phyloP scores from a whole-genome alignment of 2,888 invertebrate genomes.

The Netelia inedita region DNA sequence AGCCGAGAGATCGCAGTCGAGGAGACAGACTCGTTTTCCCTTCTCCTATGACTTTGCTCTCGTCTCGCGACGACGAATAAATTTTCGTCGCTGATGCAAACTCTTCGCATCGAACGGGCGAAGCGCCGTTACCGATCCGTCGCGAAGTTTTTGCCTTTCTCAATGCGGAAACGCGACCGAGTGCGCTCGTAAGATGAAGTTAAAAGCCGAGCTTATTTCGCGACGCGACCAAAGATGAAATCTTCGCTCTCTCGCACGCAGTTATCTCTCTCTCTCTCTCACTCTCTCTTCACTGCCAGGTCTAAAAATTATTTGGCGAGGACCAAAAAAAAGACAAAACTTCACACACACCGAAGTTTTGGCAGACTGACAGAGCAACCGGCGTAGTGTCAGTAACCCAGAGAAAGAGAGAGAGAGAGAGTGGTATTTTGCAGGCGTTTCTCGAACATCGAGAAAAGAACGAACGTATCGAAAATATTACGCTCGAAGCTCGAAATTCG shows the following conservation, averaged over 20 bases:
- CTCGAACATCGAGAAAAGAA: background rate
- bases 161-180: conserved; percentile 11
- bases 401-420: conserved; percentile 11
- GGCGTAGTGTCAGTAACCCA: conserved; percentile 63
- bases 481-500: too few species aligned
- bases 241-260: too few species aligned
- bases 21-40: background rate
- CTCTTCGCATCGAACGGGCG: background rate
- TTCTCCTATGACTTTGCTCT: conserved; percentile 17
- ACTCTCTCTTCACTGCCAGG: conserved; percentile 31
- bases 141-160: background rate
- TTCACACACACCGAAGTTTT: conserved; percentile 37
- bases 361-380: conserved; percentile 55
- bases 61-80: conserved; percentile 20
- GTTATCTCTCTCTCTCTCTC: background rate
- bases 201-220: conserved; percentile 11
- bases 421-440: background rate
- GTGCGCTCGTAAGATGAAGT: conserved; percentile 2
- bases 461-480: background rate
- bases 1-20: background rate
- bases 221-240: conserved; percentile 6
- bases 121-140: background rate
- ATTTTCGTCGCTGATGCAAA: conserved; percentile 56
- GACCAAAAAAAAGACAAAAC: conserved; percentile 26
- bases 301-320: conserved; percentile 59